These are phyloP conservation scores for Salvelinus namaycush DNA, from an alignment of 2,113 vertebrate genomes.

Conservation along the genomic window DNA sequence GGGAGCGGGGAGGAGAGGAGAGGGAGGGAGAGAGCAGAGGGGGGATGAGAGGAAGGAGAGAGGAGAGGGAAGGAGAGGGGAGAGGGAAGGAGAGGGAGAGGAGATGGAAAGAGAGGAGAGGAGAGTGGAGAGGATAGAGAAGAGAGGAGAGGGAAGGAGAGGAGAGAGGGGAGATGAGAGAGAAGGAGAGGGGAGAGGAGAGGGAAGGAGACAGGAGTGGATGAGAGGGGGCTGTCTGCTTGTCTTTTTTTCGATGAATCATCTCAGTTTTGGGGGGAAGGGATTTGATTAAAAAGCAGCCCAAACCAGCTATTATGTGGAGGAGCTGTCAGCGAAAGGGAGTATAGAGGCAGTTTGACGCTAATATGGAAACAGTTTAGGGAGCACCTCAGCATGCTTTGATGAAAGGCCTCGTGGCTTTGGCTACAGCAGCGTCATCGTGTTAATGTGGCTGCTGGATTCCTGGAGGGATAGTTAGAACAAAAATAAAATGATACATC, in stretches of 20 bases:
- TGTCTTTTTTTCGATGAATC: constrained; percentile 38
- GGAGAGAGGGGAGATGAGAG: constrained; percentile 4
- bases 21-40: too few relatives aligned
- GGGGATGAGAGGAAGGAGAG: constrained; percentile 28
- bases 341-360: constrained; percentile 13
- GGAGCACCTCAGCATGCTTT: constrained; percentile 3
- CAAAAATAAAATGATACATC: constrained; percentile 20
- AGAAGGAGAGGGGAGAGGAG: constrained; percentile 51
- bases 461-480: constrained; percentile 25
- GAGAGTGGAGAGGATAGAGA: too few relatives aligned
- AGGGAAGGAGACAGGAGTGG: too few relatives aligned
- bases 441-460: constrained; percentile 50
- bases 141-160: too few relatives aligned
- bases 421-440: constrained; percentile 26
- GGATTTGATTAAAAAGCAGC: constrained; percentile 45
- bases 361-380: constrained; percentile 17
- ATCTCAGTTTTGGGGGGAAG: constrained; percentile 25
- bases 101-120: too few relatives aligned
- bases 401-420: constrained; percentile 21
- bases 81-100: too few relatives aligned
- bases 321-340: constrained; percentile 8
- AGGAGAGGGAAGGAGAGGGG: constrained; percentile 41
- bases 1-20: too few relatives aligned
- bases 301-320: constrained; percentile 17
- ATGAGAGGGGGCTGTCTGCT: constrained; percentile 3